Evolutionary conservation across 2,888 invertebrate genomes (phyloP).

Genomic region (Heliconius charithonia): DNA sequence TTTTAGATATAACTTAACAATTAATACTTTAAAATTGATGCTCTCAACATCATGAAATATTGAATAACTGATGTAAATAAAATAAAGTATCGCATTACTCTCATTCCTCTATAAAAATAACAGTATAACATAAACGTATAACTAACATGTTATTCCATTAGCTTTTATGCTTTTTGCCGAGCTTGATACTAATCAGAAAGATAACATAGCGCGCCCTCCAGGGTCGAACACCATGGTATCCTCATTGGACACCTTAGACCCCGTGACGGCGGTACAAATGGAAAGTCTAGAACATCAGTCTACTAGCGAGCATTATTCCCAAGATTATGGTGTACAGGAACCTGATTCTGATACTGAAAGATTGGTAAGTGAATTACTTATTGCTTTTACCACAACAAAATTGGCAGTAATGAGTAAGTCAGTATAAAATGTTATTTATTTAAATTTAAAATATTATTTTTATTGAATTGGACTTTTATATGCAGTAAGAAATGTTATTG

Average conservation of each 20-base stretch:
- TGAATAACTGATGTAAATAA: neutral
- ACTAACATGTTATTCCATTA: conserved; percentile 41
- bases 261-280: conserved; percentile 78
- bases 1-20: neutral
- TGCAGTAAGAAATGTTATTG: too few relatives aligned
- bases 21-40: too few relatives aligned
- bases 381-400: neutral
- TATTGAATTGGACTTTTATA: too few relatives aligned
- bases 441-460: neutral
- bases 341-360: conserved; percentile 79
- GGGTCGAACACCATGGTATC: conserved; percentile 94
- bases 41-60: neutral
- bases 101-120: neutral
- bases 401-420: conserved; percentile 16
- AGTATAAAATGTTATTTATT: neutral
- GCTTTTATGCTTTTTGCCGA: conserved; percentile 61
- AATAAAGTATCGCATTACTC: conserved; percentile 5
- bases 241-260: conserved; percentile 88
- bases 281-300: conserved; percentile 79
- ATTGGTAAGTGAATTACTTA: conserved; percentile 66
- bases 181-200: conserved; percentile 81
- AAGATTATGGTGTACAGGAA: conserved; percentile 78
- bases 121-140: neutral
- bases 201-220: conserved; percentile 81
- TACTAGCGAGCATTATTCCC: conserved; percentile 75